phyloP scores from a whole-genome alignment of 2,888 invertebrate genomes.

The Lochmaea capreae region DNA sequence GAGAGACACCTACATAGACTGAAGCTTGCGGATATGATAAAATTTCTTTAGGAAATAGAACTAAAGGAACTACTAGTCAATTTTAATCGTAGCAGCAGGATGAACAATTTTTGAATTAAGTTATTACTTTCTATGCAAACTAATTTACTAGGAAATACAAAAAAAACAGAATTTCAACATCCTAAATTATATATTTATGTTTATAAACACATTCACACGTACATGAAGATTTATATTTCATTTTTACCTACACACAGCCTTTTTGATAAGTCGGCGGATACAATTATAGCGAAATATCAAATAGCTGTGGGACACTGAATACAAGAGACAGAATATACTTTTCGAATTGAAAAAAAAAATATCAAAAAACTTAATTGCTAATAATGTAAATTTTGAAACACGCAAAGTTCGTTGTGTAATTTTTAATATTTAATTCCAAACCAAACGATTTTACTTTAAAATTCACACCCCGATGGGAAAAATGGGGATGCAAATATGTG shows the following conservation, averaged over 20 bases:
- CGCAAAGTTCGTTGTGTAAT: conserved; percentile 61
- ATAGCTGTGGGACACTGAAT: conserved; percentile 53
- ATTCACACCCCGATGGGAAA: conserved; percentile 1
- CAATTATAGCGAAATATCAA: conserved; percentile 60
- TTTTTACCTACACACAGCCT: conserved; percentile 61
- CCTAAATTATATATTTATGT: conserved; percentile 62
- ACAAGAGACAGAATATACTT: conserved; percentile 53
- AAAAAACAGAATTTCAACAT: conserved; percentile 56
- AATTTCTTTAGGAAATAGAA: too few species aligned
- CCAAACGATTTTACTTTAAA: conserved; percentile 39
- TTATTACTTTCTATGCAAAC: too few species aligned
- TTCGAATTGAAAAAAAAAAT: conserved; percentile 55
- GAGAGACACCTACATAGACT: too few species aligned
- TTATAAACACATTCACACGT: conserved; percentile 67
- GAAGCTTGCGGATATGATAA: too few species aligned
- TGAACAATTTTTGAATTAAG: too few species aligned
- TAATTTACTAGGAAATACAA: not conserved
- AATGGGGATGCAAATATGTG: not conserved
- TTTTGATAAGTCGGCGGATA: conserved; percentile 62
- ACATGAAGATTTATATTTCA: conserved; percentile 58
- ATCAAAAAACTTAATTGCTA: conserved; percentile 34
- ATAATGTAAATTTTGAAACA: conserved; percentile 47
- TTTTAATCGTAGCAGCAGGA: too few species aligned
- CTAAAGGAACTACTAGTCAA: too few species aligned
- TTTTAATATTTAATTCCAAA: conserved; percentile 53